Base-by-base conservation (phyloP, 2,797 vertebrate species). In the Buceros bicornis region DNA sequence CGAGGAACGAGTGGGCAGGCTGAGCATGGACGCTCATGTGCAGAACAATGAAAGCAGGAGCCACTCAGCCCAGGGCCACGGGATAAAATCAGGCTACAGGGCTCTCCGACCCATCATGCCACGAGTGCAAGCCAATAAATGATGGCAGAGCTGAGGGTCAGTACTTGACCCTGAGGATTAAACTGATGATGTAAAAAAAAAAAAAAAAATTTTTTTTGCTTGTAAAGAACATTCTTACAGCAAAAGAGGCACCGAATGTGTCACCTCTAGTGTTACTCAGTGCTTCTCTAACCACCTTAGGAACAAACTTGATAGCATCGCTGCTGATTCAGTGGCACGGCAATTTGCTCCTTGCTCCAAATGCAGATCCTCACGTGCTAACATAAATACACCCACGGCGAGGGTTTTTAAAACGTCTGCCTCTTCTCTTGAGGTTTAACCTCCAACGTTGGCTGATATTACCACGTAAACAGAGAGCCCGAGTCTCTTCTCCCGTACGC, bases 201-300 rank as follows among this genome's bases (percentile, higher is more conserved):
- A 72, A 84, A 70, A 45, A 64, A 84, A 70, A 42, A 33, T 33
- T 33, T 33, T 33, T 40, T 10, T 54, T 56, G 31, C 53, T 84
- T 64, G 60, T 33, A 66, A 28, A 62, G n/a, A 79, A 25, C 53
- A 82, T n/a, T 35, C 51, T 61, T 12, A 48, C 16, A 48, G n/a
- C 62, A 72, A 80, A 83, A 80, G 22, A 72, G 19, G 48, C 45
- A 77, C 15, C 2, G 4, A 91, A 84, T 84, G 89, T 79, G 82
- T 90, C 93, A 71, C 62, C 60, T 81, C 31, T 80, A 53, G 61
- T 77, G 70, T 82, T 93, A 96, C 82, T 95, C 95, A 96, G 70
- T 80, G 56, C 45, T 74, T 84, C 66, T 58, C 87, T 66, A 83
- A 58, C 37, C 54, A 58, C 43, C 10, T 25, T 9, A 51, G 80